Evolutionary conservation across 2,113 vertebrate species (phyloP), one percentile per base, ranked within the genome.

Genomic region (Tenrec ecaudatus): DNA sequence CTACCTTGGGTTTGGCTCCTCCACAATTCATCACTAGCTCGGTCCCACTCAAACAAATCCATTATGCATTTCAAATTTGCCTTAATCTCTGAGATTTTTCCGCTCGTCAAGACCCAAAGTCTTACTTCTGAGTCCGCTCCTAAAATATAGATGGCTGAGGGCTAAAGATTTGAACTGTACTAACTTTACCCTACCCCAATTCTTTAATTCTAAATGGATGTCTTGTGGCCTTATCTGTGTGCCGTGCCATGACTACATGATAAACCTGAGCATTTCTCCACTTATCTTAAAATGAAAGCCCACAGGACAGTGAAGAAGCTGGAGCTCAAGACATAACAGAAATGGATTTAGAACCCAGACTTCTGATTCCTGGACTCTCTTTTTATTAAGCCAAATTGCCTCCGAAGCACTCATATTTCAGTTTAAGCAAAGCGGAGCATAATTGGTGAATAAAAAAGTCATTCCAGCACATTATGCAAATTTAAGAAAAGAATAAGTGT

Each of bases 401-500:
- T 68, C 29, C 64, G 27, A 91, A 97, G 82, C 23, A 36, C n/a
- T 40, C n/a, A 58, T 14, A 66, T 60, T 82, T 43, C 43, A 89
- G 27, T 38, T 17, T 40, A 36, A 92, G 43, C 33, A 79, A 91
- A 29, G n/a, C 7, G 85, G 66, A 88, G 19, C 40, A 4, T 60
- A 95, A 76, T 6, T 79, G 20, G 38, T 76, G 31, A 92, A 78
- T 86, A 85, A 64, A 79, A 66, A 53, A 93, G 64, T 89, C 66
- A 83, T 79, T 86, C 58, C 38, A 71, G 27, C 31, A 57, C 27
- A 73, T 73, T 82, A 75, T 88, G 60, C 77, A 95, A 88, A 93
- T 85, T 15, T 23, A 78, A 89, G 75, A 33, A 82, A 92, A 91
- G 38, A 64, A 40, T 85, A 62, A 90, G 58, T 27, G 12, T 71